Evolutionary conservation across 2,113 vertebrate species (phyloP), one percentile per base, ranked within the genome.

Genomic region (Pseudorasbora parva): DNA sequence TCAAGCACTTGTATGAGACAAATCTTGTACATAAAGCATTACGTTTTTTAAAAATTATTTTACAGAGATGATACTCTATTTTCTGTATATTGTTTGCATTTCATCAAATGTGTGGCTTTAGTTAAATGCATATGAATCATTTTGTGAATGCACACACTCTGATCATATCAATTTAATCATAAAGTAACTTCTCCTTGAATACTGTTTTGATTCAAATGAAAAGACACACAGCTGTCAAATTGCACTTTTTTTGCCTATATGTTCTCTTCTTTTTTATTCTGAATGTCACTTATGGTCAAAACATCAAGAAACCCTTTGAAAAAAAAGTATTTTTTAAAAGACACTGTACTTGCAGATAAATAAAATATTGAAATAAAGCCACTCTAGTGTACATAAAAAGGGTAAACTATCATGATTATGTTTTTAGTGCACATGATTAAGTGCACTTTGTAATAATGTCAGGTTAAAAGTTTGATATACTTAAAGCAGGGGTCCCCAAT

Each of bases 1-100:
- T 17, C 25, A 75, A 8, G 14, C 49, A 5, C 15, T 69, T 69
- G 19, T 11, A 54, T 54, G 47, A 47, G 10, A 75, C 11, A 7
- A n/a, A 23, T 77, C 30, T 37, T 64, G 37, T n/a, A 43, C 21
- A 25, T 79, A 33, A 30, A 86, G 81, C 85, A 83, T 86, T 86
- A 86, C 11, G 17, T 78, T 33, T 69, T 62, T 45, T 30, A 30
- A 30, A 3, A n/a, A 43, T 33, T 56, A 74, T 60, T 59, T 84
- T 1, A 41, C 1, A 76, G 12, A 14, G 15, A 66, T 43, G 17
- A 66, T 2, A 33, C 27, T 33, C 7, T 68, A 68, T 41, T 68
- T 41, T 68, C 66, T 69, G 4, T n/a, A 21, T 25, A 47, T 71
- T 45, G 41, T 23, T 41, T 23, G 21, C 10, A 43, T 19, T 41